Percentiles rank a stretch among this genome's conserved stretches.
Evolutionary conservation across 2,888 invertebrate species (phyloP).

Genomic region (Drosophila affinis): DNA sequence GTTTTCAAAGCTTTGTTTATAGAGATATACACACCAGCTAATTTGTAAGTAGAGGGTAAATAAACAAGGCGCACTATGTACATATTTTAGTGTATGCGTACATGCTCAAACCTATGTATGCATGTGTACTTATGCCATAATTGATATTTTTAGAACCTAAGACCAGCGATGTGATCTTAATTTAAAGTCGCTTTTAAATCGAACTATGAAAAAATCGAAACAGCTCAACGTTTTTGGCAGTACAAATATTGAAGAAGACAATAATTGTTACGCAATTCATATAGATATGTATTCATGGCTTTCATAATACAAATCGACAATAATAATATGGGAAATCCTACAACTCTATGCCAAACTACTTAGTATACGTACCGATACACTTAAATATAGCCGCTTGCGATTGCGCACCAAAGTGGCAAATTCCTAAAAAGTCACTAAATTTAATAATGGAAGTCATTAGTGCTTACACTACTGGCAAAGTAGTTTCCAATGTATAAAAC

Average conservation of each 20-base stretch:
- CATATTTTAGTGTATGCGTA: slow-evolving; percentile 8
- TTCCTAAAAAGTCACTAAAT: slow-evolving; percentile 12
- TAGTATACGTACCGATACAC: slow-evolving; percentile 1
- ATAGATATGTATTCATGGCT: too few relatives aligned
- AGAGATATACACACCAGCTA: slow-evolving; percentile 18
- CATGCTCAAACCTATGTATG: not conserved
- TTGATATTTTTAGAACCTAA: slow-evolving; percentile 39
- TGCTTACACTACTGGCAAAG: too few relatives aligned
- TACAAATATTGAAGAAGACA: slow-evolving; percentile 66
- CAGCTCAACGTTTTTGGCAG: slow-evolving; percentile 42
- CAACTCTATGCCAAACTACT: not conserved
- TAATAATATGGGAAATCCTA: slow-evolving; percentile 22
- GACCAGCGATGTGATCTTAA: slow-evolving; percentile 74
- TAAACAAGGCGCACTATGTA: slow-evolving; percentile 22
- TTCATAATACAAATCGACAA: slow-evolving; percentile 43
- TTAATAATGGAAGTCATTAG: too few relatives aligned
- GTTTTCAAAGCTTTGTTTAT: slow-evolving; percentile 51
- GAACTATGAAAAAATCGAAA: slow-evolving; percentile 28
- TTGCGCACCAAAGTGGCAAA: not conserved
- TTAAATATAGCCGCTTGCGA: not conserved
- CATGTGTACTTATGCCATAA: not conserved
- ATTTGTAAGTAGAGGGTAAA: slow-evolving; percentile 31
- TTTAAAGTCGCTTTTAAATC: slow-evolving; percentile 60
- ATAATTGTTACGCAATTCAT: slow-evolving; percentile 43
- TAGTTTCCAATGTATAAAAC: not conserved